Percentiles rank a stretch among this genome's conserved stretches.
Conservation (phyloP, 2,797 vertebrate species). For the Mormyrops attenuatus region DNA sequence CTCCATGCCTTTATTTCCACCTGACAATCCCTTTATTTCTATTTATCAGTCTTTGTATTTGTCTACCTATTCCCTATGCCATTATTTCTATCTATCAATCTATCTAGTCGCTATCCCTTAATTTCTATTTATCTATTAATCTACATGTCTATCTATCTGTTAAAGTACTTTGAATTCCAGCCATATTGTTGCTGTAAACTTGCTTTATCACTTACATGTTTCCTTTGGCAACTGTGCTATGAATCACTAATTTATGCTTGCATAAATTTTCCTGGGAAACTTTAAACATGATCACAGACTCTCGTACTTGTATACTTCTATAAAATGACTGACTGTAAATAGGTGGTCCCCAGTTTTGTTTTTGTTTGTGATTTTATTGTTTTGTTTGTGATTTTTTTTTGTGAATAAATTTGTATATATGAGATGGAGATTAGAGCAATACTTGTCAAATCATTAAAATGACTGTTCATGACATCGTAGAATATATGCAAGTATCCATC, state of each 20-base stretch:
- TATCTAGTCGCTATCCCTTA: too few relatives aligned
- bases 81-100: too few relatives aligned
- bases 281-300: neutral
- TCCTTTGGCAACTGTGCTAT: neutral
- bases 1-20: too few relatives aligned
- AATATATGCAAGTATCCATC: neutral
- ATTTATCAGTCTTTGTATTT: too few relatives aligned
- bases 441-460: neutral
- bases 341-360: conserved; percentile 10
- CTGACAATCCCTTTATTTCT: too few relatives aligned
- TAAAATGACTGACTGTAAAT: conserved; percentile 11
- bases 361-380: conserved; percentile 12
- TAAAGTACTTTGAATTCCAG: neutral
- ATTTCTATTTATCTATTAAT: too few relatives aligned
- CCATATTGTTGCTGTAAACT: neutral
- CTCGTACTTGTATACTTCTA: neutral
- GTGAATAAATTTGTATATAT: neutral
- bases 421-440: neutral
- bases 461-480: neutral
- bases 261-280: neutral
- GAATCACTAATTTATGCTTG: neutral
- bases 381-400: conserved; percentile 10
- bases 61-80: too few relatives aligned
- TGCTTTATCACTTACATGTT: neutral
- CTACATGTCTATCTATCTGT: neutral